Evolutionary conservation across 2,113 vertebrate genomes (phyloP), one percentile per base, ranked within the genome.

Genomic region (Sciurus niger): DNA sequence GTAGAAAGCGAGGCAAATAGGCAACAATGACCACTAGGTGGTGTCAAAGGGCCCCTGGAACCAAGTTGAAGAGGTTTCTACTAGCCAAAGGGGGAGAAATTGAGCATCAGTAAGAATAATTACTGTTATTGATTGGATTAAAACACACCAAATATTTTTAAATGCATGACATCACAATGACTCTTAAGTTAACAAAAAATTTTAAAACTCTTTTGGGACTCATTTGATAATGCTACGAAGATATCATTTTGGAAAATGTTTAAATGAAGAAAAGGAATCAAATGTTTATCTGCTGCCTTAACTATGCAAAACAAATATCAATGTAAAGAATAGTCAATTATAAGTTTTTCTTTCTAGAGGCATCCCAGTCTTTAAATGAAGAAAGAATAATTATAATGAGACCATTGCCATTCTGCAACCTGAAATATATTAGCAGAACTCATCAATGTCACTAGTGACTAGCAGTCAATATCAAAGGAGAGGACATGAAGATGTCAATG

Each of bases 211-310:
- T 17, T 25, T 30, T 48, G 17, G 32, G 17, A 22, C 68, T 70
- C 51, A 53, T 14, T 86, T 25, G n/a, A 82, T 87, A 53, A 85
- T 32, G 48, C 53, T 12, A 60, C 17, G 18, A 95, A 76, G 32
- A 67, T 6, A 83, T 51, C 20, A 74, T 76, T 80, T 18, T 90
- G 20, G n/a, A 78, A 88, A 60, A 40, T 76, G 43, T 68, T 95
- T 90, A 84, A 79, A 76, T 93, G 78, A 73, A 76, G 16, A 65
- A 20, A 87, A 86, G n/a, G 46, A 90, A 63, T 77, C 48, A 90
- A 48, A 80, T 68, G 73, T 83, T 76, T 90, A 68, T 32, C 67
- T 34, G 51, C 46, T 85, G 72, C 13, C 34, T 24, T 53, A 90
- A 79, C 65, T 89, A 58, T 22, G 32, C 51, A 92, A 32, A 74